Evolutionary conservation across 2,797 vertebrate genomes (phyloP), one percentile per base, ranked within the genome.

Genomic region (Odontamblyopus rebecca): DNA sequence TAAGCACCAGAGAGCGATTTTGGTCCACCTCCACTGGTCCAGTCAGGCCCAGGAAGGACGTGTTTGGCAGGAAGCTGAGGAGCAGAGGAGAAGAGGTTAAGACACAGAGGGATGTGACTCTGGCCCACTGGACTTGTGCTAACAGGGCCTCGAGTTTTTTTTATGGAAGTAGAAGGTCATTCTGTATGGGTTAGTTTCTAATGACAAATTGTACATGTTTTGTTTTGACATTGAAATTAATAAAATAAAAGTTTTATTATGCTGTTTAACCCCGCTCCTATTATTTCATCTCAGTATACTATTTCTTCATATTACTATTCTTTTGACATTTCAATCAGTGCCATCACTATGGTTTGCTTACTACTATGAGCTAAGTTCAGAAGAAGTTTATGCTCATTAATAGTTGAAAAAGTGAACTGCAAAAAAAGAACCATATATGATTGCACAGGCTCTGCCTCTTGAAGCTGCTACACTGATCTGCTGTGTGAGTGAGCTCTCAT

Each of bases 41-140:
- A 0, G 95, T 96, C 80, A 82, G 88, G 61, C 97, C 96, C 0
- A 79, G 86, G 87, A 97, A 98, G 41, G 96, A 95, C 0, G 92
- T 93, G 87, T 96, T 96, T 73, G 92, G 91, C 78, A 98, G 85
- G 86, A 96, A 96, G 88, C 97, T 98, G 81, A n/a, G 27, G 12
- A 15, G 38, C 7, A 59, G 50, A 48, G 69, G 59, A 60, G 13
- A 75, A 5, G 9, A 26, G 8, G 54, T 26, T 56, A 56, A 23
- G 9, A 23, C 53, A 54, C 51, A 54, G 51, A 53, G 6, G 16
- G 16, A 19, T 53, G 50, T 53, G 50, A 12, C 50, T 18, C 18
- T 51, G 16, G 19, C 5, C 16, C 16, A 18, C 16, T 18, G 15
- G 4, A 51, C 23, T 23, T 1, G 2, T 38, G 35, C 35, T 38